A percentile compares a stretch with the other conserved stretches of the same genome.
phyloP scores from a whole-genome alignment of 1,140 invertebrate genomes.

The Drosophila varians region DNA sequence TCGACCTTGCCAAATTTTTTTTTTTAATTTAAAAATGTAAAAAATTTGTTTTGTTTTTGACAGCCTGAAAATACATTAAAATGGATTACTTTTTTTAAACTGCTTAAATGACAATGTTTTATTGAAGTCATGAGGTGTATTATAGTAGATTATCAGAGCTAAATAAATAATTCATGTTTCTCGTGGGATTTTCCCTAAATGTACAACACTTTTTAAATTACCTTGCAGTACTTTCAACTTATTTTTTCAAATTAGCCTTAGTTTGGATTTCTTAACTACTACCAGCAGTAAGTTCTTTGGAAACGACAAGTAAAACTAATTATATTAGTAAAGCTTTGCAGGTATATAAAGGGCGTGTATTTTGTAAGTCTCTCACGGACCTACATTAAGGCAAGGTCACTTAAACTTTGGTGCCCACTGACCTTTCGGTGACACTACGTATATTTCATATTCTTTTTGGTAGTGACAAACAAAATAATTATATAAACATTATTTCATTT shows the following conservation, averaged over 20 bases:
- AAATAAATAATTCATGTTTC: too few species aligned
- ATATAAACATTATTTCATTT: slow-evolving; percentile 36
- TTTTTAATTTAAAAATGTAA: too few species aligned
- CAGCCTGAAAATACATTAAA: too few species aligned
- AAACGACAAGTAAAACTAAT: slow-evolving; percentile 5
- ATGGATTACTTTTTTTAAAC: too few species aligned
- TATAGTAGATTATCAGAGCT: too few species aligned
- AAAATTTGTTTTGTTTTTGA: too few species aligned
- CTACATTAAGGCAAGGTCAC: not conserved
- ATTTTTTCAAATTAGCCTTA: not conserved
- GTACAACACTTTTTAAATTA: not conserved
- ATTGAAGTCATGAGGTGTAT: too few species aligned
- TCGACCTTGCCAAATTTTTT: too few species aligned
- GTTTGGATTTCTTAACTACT: not conserved
- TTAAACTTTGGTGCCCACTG: slow-evolving; percentile 18
- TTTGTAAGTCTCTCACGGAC: not conserved
- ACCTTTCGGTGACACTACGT: slow-evolving; percentile 38
- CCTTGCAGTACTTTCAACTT: not conserved
- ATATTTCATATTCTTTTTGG: slow-evolving; percentile 33
- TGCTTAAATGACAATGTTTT: too few species aligned
- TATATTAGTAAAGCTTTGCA: slow-evolving; percentile 1
- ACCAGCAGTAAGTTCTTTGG: not conserved
- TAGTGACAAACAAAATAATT: slow-evolving; percentile 27
- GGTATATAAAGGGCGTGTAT: slow-evolving; percentile 9
- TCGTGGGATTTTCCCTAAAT: too few species aligned